Evolutionary conservation across 2,888 invertebrate genomes (phyloP).

Genomic region (Ornithoptera alexandrae): DNA sequence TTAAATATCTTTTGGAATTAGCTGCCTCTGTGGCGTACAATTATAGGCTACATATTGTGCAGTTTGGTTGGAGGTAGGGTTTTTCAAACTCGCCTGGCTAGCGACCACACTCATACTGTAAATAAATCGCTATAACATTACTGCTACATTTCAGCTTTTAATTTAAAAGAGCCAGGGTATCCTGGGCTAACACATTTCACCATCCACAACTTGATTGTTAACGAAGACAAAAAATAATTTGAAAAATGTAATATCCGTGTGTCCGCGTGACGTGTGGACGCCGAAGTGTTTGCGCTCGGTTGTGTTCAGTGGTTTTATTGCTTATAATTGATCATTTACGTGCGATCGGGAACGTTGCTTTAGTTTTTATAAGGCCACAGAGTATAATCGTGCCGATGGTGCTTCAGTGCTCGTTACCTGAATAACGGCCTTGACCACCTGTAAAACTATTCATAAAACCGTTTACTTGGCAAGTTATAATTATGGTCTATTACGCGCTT

Average conservation of each 20-base stretch:
- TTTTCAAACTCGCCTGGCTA: too few species aligned
- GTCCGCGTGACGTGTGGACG: constrained; percentile 8
- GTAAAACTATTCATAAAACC: constrained; percentile 23
- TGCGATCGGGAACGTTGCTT: constrained; percentile 33
- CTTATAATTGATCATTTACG: constrained; percentile 49
- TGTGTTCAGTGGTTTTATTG: constrained; percentile 49
- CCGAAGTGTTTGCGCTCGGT: constrained; percentile 34
- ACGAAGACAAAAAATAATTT: neutral
- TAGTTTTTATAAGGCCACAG: constrained; percentile 30
- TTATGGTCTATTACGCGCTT: constrained; percentile 2
- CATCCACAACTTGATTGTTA: too few species aligned
- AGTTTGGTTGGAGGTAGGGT: too few species aligned
- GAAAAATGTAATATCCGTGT: constrained; percentile 8
- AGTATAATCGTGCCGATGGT: constrained; percentile 16
- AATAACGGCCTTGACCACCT: constrained; percentile 26
- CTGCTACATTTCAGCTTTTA: too few species aligned
- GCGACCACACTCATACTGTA: too few species aligned
- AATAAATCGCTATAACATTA: too few species aligned
- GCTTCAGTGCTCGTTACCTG: constrained; percentile 18
- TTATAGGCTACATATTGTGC: too few species aligned
- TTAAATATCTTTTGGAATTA: too few species aligned
- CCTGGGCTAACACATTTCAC: too few species aligned
- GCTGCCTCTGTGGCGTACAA: too few species aligned
- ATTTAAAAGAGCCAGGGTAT: too few species aligned
- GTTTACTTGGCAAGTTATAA: constrained; percentile 7